These are phyloP conservation scores for Neosilurus hyrtlii DNA, from an alignment of 2,797 vertebrate genomes.

Conservation along the genomic window DNA sequence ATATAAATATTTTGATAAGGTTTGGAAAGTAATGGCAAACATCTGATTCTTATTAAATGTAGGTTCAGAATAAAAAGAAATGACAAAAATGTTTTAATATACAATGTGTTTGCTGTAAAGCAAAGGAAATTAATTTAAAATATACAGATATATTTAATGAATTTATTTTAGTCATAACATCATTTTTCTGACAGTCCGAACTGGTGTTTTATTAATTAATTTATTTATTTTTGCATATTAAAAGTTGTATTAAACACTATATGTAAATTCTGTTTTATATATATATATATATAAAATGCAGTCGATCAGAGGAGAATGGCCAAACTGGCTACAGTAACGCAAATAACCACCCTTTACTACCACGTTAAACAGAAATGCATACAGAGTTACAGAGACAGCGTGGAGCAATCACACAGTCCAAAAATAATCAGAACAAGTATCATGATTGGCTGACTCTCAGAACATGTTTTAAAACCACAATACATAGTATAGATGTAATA, in stretches of 20 bases:
- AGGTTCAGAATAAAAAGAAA: background rate
- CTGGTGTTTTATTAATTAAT: no score
- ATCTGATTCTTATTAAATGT: background rate
- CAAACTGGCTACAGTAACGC: background rate
- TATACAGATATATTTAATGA: background rate
- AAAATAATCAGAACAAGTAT: background rate
- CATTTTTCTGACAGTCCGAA: no score
- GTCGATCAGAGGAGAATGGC: no score
- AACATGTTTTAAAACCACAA: background rate
- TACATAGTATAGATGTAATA: no score
- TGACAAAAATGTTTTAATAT: background rate
- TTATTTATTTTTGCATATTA: no score
- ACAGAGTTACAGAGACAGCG: background rate
- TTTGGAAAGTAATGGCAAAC: background rate
- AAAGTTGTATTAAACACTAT: no score
- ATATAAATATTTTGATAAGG: slow-evolving; percentile 19
- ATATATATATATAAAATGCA: no score
- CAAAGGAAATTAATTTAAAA: background rate
- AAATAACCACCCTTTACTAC: no score
- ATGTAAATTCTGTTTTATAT: no score
- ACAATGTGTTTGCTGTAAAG: background rate
- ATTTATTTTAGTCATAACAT: no score
- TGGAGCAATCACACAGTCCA: background rate
- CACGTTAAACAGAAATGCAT: background rate
- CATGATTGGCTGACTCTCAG: background rate